Conservation (phyloP, 2,113 vertebrate genomes). For the Ctenodactylus gundi region DNA sequence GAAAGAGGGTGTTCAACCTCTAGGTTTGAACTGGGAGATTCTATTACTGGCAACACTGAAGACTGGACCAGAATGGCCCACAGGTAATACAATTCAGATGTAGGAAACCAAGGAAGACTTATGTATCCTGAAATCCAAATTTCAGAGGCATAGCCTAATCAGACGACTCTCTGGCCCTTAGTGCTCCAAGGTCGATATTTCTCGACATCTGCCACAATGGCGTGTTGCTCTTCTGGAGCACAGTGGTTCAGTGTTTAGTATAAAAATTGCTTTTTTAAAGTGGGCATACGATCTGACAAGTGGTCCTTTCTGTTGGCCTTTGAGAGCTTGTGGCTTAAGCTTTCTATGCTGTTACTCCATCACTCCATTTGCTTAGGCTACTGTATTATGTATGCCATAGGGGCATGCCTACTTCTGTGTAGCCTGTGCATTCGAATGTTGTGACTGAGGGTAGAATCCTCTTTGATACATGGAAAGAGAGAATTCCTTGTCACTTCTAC, state of each 20-base stretch:
- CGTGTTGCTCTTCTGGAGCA: background rate
- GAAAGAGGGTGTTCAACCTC: background rate
- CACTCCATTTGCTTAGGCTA: background rate
- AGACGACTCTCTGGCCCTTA: background rate
- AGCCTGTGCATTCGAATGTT: background rate
- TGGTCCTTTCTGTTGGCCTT: background rate
- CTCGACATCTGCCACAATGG: background rate
- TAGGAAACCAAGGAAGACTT: background rate
- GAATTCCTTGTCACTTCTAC: background rate
- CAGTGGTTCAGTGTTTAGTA: too few relatives aligned
- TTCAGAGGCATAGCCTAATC: background rate
- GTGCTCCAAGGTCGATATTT: background rate
- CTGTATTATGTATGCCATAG: too few relatives aligned
- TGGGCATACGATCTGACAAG: fast-evolving
- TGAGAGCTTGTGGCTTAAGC: background rate
- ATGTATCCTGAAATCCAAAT: background rate
- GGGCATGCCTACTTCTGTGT: background rate
- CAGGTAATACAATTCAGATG: background rate
- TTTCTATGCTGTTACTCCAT: background rate
- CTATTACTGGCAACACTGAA: background rate
- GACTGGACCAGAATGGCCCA: background rate
- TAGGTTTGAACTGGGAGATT: background rate
- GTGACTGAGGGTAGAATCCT: background rate
- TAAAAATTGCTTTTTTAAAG: background rate
- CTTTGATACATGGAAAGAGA: background rate